Evolutionary conservation across 2,797 vertebrate species (phyloP).

Genomic region (Myotis daubentonii): DNA sequence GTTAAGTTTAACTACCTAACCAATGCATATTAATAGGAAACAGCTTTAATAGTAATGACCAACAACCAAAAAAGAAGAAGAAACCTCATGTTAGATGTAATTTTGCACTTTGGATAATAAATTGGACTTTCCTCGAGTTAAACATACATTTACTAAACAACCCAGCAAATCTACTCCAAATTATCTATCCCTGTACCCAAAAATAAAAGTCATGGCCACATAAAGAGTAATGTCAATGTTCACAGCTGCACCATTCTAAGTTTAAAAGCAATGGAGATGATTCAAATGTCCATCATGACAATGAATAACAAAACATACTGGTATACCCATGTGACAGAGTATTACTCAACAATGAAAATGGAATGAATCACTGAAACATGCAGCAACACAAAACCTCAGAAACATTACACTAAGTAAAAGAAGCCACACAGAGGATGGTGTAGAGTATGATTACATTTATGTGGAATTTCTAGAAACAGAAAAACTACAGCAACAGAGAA

Average conservation of each 20-base stretch:
- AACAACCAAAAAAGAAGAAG: not conserved
- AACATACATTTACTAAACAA: not conserved
- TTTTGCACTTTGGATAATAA: not conserved
- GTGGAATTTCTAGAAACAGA: not conserved
- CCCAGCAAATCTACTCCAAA: not conserved
- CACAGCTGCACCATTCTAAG: not conserved
- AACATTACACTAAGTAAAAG: not conserved
- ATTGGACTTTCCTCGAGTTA: not conserved
- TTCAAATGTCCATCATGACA: not conserved
- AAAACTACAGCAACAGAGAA: not conserved
- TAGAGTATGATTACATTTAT: not conserved
- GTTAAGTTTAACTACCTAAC: conserved; percentile 2
- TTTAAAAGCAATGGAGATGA: not conserved
- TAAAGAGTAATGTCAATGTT: not conserved
- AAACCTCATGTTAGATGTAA: not conserved
- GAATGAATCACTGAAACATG: not conserved
- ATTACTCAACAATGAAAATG: not conserved
- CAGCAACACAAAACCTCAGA: not conserved
- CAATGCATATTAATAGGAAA: not conserved
- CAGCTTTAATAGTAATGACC: not conserved
- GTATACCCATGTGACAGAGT: not conserved
- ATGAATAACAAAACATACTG: not conserved
- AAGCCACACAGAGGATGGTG: not conserved
- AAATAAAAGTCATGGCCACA: not conserved
- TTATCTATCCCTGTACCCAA: not conserved